Conservation (phyloP, 2,113 vertebrate species). For the Syngnathus scovelli region DNA sequence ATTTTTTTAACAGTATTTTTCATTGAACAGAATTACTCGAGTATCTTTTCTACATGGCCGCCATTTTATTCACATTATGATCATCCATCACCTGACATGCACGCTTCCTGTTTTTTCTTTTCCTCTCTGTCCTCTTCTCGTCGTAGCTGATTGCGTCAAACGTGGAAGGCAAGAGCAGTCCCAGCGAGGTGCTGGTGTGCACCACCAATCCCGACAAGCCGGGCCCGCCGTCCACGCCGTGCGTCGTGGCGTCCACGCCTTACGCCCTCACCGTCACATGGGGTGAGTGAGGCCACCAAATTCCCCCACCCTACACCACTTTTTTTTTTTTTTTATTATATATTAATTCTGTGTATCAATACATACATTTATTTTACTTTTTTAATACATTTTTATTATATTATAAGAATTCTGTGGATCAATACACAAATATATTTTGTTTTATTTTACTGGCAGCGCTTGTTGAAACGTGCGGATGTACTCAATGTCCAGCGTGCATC, state of each 20-base stretch:
- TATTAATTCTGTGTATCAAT: too few species aligned
- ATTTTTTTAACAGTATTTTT: too few species aligned
- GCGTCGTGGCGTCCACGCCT: slow-evolving; percentile 74
- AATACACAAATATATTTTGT: too few species aligned
- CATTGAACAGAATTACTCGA: too few species aligned
- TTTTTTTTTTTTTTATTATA: too few species aligned
- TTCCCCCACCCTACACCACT: too few species aligned
- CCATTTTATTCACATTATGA: neutral
- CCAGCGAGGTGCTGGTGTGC: slow-evolving; percentile 91
- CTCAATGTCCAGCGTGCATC: neutral
- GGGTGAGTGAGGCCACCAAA: slow-evolving; percentile 81
- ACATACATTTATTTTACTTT: too few species aligned
- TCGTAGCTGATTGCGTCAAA: slow-evolving; percentile 88
- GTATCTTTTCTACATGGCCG: too few species aligned
- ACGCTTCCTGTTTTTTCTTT: neutral
- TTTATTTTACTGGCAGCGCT: neutral
- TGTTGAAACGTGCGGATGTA: neutral
- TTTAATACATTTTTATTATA: too few species aligned
- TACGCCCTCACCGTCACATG: slow-evolving; percentile 87
- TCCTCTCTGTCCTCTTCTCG: neutral
- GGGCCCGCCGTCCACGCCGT: slow-evolving; percentile 82
- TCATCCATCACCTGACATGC: neutral
- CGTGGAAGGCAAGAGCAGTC: slow-evolving; percentile 88
- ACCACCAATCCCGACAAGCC: slow-evolving; percentile 93
- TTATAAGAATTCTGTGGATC: too few species aligned